Evolutionary conservation across 2,888 invertebrate genomes (phyloP).

Genomic region (Archips crataeganus): DNA sequence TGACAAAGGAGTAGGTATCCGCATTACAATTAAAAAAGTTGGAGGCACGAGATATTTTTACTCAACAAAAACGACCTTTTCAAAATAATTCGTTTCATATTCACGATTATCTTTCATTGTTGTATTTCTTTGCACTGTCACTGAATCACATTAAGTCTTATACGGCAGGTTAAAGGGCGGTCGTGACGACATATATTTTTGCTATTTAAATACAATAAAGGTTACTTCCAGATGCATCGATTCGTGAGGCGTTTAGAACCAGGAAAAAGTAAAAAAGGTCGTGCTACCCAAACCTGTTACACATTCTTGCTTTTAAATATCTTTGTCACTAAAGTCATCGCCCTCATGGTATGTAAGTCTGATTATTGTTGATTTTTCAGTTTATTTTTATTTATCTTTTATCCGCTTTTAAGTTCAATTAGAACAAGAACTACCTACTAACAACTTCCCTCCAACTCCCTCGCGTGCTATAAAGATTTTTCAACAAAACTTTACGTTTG

Average conservation of each 20-base stretch:
- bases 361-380: constrained; percentile 14
- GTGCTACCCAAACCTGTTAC: constrained; percentile 38
- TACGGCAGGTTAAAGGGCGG: constrained; percentile 49
- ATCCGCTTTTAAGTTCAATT: not conserved
- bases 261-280: constrained; percentile 36
- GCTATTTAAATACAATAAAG: constrained; percentile 47
- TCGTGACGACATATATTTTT: constrained; percentile 47
- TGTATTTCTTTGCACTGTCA: constrained; percentile 46
- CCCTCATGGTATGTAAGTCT: constrained; percentile 17
- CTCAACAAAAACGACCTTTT: constrained; percentile 40
- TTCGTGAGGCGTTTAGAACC: constrained; percentile 23
- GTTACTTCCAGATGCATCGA: constrained; percentile 32
- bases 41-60: constrained; percentile 2
- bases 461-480: not conserved
- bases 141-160: constrained; percentile 47
- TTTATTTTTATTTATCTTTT: not conserved
- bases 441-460: not conserved
- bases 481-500: not conserved
- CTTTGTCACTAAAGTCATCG: constrained; percentile 28
- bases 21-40: constrained; percentile 12
- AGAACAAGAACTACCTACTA: not conserved
- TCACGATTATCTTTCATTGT: constrained; percentile 40
- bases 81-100: constrained; percentile 32
- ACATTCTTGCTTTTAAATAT: constrained; percentile 27
- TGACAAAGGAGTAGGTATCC: not conserved